Evolutionary conservation across 2,888 invertebrate genomes (phyloP), one percentile per base, ranked within the genome.

Genomic region (Macaria liturata): DNA sequence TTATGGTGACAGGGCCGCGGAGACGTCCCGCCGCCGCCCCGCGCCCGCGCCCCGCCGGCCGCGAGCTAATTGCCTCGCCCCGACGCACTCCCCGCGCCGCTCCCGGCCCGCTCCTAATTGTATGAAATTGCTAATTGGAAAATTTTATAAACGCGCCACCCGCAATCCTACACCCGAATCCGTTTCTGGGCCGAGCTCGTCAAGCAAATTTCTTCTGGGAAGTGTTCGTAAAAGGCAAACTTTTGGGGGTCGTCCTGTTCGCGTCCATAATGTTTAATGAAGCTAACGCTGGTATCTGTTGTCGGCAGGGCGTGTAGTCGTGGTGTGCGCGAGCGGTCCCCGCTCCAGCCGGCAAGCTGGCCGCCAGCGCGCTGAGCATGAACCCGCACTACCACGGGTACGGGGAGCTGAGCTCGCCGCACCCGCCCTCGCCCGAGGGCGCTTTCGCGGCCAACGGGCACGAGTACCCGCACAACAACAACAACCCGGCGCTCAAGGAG

Each of bases 301-400:
- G 78, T 83, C 66, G 30, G 4, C 88, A 91, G 91, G 91, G 91
- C 91, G 89, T 90, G 88, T 89, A 86, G 86, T 91, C 81, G 91
- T 86, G 87, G 89, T 86, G 88, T 81, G 82, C 73, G 84, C 82
- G 89, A 87, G 90, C 90, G 90, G 88, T 84, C 69, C 72, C 90
- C 91, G 93, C 90, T 92, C 88, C 88, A 92, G 93, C 93, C 94
- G 94, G 93, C 96, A 96, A 96, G 94, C 96, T 96, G 96, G 96
- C 96, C 93, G 95, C 95, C 94, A 95, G 95, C 93, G 94, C 95
- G 91, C 93, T 95, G 92, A 95, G 96, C 93, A 97, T 97, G 97
- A 97, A 97, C 95, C 96, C 96, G 93, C 96, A 96, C 93, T 96
- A 96, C 94, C 96, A 96, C 94, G 95, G 95, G 92, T 96, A 95